A percentile compares a stretch with the other conserved stretches of the same genome.
Conservation (phyloP, 2,888 invertebrate species). For the Rhagium mordax region DNA sequence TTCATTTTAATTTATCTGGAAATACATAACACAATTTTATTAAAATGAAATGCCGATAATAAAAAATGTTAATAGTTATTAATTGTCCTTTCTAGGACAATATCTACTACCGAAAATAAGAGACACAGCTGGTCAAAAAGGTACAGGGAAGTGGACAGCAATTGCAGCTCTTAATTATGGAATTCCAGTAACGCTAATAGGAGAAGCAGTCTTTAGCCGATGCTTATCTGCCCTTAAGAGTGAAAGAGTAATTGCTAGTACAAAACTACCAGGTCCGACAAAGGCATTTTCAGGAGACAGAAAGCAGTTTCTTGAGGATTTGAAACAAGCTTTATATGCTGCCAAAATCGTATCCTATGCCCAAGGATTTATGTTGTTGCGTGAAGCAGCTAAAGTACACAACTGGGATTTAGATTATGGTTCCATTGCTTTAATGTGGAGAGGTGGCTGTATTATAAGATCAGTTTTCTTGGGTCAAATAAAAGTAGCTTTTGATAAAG, state of each 20-base stretch:
- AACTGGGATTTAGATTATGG: constrained; percentile 98
- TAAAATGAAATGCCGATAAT: too few species aligned
- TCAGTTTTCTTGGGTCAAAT: constrained; percentile 92
- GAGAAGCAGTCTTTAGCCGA: constrained; percentile 97
- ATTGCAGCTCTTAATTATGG: constrained; percentile 96
- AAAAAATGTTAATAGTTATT: too few species aligned
- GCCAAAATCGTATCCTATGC: constrained; percentile 99
- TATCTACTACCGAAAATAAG: constrained; percentile 92
- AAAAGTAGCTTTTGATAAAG: constrained; percentile 92
- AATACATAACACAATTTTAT: too few species aligned
- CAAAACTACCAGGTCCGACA: constrained; percentile 80
- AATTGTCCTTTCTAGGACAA: constrained; percentile 69
- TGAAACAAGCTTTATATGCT: constrained; percentile 93
- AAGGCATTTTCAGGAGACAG: constrained; percentile 80
- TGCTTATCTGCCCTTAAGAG: constrained; percentile 93
- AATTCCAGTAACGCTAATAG: constrained; percentile 97
- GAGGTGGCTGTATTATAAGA: constrained; percentile 98
- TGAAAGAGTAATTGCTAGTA: constrained; percentile 89
- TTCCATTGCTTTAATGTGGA: constrained; percentile 99
- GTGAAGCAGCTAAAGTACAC: constrained; percentile 92
- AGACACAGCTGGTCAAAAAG: constrained; percentile 98
- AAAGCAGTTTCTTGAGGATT: constrained; percentile 85
- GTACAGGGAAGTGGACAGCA: constrained; percentile 99
- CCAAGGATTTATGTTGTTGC: constrained; percentile 93
- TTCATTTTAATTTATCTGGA: too few species aligned